Conservation (phyloP, 2,113 vertebrate genomes). For the Trogon surrucura region DNA sequence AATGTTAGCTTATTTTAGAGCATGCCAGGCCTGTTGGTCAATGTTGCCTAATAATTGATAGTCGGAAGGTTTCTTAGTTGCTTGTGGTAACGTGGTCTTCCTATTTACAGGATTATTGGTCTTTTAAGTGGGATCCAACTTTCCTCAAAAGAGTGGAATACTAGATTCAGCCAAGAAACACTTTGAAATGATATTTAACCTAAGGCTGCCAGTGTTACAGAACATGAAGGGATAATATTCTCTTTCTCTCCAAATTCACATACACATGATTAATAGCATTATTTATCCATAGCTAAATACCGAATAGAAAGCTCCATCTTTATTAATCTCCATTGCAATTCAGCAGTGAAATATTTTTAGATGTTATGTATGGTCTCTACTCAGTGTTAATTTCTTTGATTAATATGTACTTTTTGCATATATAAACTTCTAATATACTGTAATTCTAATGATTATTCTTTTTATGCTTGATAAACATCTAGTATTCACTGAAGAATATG, state of each 20-base stretch:
- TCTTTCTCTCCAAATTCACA: background rate
- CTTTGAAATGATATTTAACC: constrained; percentile 70
- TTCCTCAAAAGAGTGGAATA: constrained; percentile 66
- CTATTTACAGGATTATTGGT: constrained; percentile 50
- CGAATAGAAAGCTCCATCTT: background rate
- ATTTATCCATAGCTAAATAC: constrained; percentile 27
- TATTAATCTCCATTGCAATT: background rate
- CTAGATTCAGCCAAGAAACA: constrained; percentile 48
- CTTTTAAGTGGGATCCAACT: constrained; percentile 69
- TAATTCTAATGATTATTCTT: background rate
- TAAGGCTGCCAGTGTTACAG: constrained; percentile 46
- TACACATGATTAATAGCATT: background rate
- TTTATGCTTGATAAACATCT: background rate
- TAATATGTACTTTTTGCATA: background rate
- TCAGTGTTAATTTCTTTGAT: background rate
- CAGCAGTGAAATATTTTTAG: background rate
- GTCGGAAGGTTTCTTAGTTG: constrained; percentile 12
- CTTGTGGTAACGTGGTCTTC: constrained; percentile 70
- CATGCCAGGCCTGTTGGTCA: background rate
- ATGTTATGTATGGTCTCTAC: background rate
- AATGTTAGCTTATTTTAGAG: constrained; percentile 24
- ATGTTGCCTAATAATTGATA: constrained; percentile 53
- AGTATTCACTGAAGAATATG: background rate
- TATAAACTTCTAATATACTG: background rate
- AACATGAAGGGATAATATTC: constrained; percentile 36